Conservation (phyloP, 2,113 vertebrate genomes). For the Saguinus imperator region DNA sequence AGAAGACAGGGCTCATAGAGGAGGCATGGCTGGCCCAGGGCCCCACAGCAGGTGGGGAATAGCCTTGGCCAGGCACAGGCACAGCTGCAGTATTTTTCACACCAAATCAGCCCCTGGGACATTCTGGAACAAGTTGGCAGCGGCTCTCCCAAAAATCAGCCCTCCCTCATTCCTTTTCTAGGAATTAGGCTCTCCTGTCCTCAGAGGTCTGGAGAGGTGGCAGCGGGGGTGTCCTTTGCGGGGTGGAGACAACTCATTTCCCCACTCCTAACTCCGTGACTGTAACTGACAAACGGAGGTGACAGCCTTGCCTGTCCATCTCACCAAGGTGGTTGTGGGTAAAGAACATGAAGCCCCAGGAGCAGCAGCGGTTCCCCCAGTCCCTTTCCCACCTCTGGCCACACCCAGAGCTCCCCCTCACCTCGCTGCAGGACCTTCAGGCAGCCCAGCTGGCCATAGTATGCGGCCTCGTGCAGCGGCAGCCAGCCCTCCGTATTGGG, state of each 20-base stretch:
- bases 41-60: neutral
- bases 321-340: too few relatives aligned
- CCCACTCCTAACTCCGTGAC: neutral
- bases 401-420: slow-evolving; percentile 65
- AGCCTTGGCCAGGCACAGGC: neutral
- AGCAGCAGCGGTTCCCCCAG: neutral
- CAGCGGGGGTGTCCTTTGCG: neutral
- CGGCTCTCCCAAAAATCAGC: neutral
- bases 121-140: slow-evolving; percentile 49
- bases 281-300: neutral
- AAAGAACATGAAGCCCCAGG: neutral
- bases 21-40: neutral
- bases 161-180: slow-evolving; percentile 41
- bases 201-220: neutral
- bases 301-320: neutral
- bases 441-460: slow-evolving; percentile 89
- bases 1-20: neutral
- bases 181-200: neutral
- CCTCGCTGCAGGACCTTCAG: slow-evolving; percentile 89
- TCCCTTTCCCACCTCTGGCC: rapidly evolving
- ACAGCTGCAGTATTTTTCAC: slow-evolving; percentile 59
- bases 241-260: neutral
- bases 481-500: slow-evolving; percentile 92
- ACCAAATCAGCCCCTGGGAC: slow-evolving; percentile 51
- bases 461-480: slow-evolving; percentile 92